These are phyloP conservation scores for Danionella dracula DNA, from an alignment of 2,797 vertebrate genomes.

Conservation along the genomic window DNA sequence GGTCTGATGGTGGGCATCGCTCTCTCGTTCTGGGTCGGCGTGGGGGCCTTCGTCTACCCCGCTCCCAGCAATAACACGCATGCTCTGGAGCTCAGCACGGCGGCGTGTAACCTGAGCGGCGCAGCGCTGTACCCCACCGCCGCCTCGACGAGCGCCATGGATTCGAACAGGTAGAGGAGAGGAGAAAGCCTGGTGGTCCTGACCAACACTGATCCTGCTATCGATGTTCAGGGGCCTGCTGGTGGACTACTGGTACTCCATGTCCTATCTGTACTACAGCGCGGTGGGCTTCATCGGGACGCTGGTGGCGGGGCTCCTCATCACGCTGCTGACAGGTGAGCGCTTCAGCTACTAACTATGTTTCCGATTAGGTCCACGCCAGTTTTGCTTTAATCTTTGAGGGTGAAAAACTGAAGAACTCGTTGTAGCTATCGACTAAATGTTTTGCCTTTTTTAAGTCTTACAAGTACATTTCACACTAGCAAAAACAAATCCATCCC, in stretches of 20 bases:
- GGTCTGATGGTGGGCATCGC: conserved; percentile 68
- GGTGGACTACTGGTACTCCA: conserved; percentile 74
- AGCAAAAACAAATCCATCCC: too few relatives aligned
- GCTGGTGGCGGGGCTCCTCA: conserved; percentile 59
- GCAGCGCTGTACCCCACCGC: conserved; percentile 14
- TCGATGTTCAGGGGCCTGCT: conserved; percentile 60
- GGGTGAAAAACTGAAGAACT: too few relatives aligned
- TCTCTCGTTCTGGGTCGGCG: conserved; percentile 68
- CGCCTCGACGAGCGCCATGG: conserved; percentile 11
- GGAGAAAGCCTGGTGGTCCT: too few relatives aligned
- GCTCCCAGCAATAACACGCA: conserved; percentile 58
- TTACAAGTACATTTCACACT: too few relatives aligned
- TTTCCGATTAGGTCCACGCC: too few relatives aligned
- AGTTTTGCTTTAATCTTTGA: too few relatives aligned
- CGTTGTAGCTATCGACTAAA: too few relatives aligned
- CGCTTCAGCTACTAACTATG: too few relatives aligned
- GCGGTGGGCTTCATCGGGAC: conserved; percentile 71
- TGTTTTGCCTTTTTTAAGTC: too few relatives aligned
- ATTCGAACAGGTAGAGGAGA: conserved; percentile 27
- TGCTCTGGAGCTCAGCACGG: conserved; percentile 65
- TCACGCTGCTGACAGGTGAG: conserved; percentile 74
- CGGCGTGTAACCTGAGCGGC: conserved; percentile 58
- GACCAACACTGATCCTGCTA: too few relatives aligned
- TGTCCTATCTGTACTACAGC: conserved; percentile 79
- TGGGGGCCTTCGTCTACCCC: conserved; percentile 72